Base-by-base conservation (phyloP, 2,888 invertebrate genomes). In the Nycteola revayana region DNA sequence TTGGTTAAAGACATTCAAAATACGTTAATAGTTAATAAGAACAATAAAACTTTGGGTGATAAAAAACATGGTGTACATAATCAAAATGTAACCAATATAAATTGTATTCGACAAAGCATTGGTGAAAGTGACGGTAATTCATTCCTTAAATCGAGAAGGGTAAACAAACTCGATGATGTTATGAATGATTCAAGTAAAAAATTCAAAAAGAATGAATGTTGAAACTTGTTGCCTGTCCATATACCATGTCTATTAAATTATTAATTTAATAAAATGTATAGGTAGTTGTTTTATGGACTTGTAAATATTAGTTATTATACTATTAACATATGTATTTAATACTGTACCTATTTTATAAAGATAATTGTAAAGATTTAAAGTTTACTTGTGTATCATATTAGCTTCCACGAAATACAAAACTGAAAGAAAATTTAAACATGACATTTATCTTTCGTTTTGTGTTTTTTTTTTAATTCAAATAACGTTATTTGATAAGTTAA, bases 1-100 rank as follows among this genome's bases (percentile, higher is more conserved):
- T 69, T 86, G 56, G 85, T 85, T 58, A 88, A 88, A 76, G 88
- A 89, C 74, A 79, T 89, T 75, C 87, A 87, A 72, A 88, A 86
- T 68, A 77, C 84, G 40, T 72, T 85, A 70, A 75, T 89, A 77
- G 81, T 75, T 64, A 87, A 82, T 79, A 88, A 86, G 73, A 87
- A 74, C 73, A 86, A 74, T 70, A 81, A 85, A 74, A 80, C 64
- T 56, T 61, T 84, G 53, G 73, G 80, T 84, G 89, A 89, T 73
- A 89, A 88, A 82, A 89, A 85, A 69, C 76, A 85, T 66, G 70
- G 79, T 81, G 77, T 87, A 73, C 75, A 87, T 76, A 87, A 82
- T 80, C 86, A 86, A 66, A 87, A 75, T 75, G 76, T 84, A 68
- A 70, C 87, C 63, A 83, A 59, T 74, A 58, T 81, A 44, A 86